Conservation (phyloP, 2,113 vertebrate genomes). For the Hemichromis elongatus region DNA sequence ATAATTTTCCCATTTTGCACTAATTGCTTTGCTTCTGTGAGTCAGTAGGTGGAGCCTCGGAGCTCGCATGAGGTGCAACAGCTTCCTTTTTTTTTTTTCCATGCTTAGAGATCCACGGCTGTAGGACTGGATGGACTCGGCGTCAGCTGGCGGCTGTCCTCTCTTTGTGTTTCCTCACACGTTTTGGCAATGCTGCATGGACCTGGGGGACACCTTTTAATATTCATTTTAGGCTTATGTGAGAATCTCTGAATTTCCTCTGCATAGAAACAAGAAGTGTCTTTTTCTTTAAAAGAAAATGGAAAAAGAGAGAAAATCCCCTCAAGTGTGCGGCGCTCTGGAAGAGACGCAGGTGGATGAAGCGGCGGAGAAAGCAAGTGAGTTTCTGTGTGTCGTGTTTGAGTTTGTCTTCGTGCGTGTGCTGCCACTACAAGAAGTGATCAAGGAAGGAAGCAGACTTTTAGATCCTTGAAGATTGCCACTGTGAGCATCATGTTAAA, state of each 20-base stretch:
- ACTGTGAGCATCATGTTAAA: background rate
- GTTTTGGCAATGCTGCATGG: background rate
- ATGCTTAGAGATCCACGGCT: background rate
- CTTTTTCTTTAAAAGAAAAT: slow-evolving; percentile 27
- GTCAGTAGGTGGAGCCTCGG: slow-evolving; percentile 47
- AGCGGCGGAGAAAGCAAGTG: slow-evolving; percentile 60
- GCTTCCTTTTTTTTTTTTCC: background rate
- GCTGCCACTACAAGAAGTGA: background rate
- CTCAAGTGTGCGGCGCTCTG: slow-evolving; percentile 70
- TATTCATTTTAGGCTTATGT: background rate
- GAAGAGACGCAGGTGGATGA: slow-evolving; percentile 63
- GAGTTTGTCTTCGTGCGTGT: background rate
- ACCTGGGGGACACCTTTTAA: background rate
- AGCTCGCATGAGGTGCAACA: background rate
- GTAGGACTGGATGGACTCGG: background rate
- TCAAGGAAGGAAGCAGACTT: background rate
- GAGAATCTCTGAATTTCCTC: background rate
- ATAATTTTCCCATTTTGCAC: background rate
- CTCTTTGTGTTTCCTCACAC: background rate
- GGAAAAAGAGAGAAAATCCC: slow-evolving; percentile 64
- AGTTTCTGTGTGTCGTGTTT: background rate
- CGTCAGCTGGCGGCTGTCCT: background rate
- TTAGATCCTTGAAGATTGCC: background rate
- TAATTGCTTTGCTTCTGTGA: background rate
- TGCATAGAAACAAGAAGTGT: background rate